phyloP scores from a whole-genome alignment of 2,113 vertebrate species.

The Columba livia region DNA sequence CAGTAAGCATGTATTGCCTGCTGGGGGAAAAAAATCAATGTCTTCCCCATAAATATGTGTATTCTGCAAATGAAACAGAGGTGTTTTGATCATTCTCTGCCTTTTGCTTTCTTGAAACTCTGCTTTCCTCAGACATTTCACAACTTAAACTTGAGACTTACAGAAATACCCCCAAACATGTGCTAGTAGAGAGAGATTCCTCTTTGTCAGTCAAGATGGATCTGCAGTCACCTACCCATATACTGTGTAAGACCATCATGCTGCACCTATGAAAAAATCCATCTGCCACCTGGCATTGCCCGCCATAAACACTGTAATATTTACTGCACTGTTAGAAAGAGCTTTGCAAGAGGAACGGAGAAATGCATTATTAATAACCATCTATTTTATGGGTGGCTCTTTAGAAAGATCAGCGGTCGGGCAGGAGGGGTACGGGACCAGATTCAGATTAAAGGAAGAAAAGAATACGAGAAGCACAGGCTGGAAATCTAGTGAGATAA shows the following conservation, averaged over 20 bases:
- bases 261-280: neutral
- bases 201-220: neutral
- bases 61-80: neutral
- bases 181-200: neutral
- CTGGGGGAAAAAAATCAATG: neutral
- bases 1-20: neutral
- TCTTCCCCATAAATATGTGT: neutral
- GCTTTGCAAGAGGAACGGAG: neutral
- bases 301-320: neutral
- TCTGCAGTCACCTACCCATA: neutral
- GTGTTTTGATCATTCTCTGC: accelerated
- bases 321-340: neutral
- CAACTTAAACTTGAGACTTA: neutral
- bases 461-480: neutral
- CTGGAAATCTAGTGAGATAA: neutral
- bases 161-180: neutral
- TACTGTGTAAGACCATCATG: neutral
- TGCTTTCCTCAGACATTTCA: neutral
- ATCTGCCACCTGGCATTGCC: neutral
- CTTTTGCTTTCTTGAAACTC: neutral
- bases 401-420: neutral
- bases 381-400: neutral
- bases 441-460: neutral
- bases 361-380: neutral
- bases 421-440: neutral